Evolutionary conservation across 1,140 invertebrate species (phyloP).

Genomic region (Drosophila simulans): DNA sequence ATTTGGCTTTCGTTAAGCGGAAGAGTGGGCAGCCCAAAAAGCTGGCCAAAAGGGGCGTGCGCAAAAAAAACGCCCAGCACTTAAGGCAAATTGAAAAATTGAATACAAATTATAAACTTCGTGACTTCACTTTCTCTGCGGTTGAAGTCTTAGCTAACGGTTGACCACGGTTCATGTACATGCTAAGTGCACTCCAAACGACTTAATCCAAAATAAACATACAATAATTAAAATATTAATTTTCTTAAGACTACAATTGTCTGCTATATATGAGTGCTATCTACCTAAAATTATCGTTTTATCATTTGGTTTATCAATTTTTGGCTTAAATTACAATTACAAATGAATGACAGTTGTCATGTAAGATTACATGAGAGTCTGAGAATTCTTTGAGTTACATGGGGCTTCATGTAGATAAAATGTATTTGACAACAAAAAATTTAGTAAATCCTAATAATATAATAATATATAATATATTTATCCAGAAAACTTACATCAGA

Average conservation of each 20-base stretch:
- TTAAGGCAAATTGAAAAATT: conserved; percentile 40
- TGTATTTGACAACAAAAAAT: background rate
- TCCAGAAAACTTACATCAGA: no score
- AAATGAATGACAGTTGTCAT: no score
- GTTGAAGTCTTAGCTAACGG: conserved; percentile 6
- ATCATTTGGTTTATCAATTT: no score
- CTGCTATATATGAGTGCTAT: no score
- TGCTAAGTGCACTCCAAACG: background rate
- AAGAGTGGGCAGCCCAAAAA: conserved; percentile 6
- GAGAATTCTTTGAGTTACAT: background rate
- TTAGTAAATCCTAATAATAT: no score
- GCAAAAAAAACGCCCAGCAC: conserved; percentile 26
- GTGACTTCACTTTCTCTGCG: conserved; percentile 25
- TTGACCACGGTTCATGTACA: background rate
- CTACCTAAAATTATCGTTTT: no score
- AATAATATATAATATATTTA: no score
- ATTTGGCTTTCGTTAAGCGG: conserved; percentile 17
- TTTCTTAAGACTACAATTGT: no score
- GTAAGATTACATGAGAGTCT: background rate
- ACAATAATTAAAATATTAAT: no score
- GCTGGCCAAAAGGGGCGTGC: conserved; percentile 38
- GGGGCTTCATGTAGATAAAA: background rate
- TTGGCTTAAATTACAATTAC: no score
- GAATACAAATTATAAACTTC: conserved; percentile 27
- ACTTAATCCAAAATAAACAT: no score